phyloP scores from a whole-genome alignment of 2,888 invertebrate species.

The Uloborus plumipes region DNA sequence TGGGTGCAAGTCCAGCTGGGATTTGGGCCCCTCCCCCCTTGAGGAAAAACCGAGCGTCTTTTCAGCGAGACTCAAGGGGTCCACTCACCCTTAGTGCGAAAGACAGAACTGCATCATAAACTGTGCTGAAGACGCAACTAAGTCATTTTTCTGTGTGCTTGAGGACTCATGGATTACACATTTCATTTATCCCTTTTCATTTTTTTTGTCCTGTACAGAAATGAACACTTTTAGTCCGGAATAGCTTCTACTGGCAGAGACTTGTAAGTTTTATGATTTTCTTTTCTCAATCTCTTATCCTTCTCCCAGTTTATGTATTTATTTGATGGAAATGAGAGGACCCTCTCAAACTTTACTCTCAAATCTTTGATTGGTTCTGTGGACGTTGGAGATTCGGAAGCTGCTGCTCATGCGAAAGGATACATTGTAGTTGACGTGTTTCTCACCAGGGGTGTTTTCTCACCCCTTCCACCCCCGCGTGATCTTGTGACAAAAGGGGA shows the following conservation, averaged over 20 bases:
- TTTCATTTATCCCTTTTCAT: constrained; percentile 6
- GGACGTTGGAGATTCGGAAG: constrained; percentile 1
- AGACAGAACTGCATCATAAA: constrained; percentile 16
- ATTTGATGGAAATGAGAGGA: not conserved
- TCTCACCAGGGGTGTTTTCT: not conserved
- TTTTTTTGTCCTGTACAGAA: constrained; percentile 36
- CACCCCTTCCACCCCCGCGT: not conserved
- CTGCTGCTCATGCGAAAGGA: not conserved
- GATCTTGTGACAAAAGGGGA: not conserved
- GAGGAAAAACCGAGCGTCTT: constrained; percentile 40
- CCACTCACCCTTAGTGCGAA: constrained; percentile 26
- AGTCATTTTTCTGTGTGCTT: constrained; percentile 52
- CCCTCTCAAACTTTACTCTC: not conserved
- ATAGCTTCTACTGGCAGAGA: constrained; percentile 20
- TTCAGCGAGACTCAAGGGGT: constrained; percentile 38
- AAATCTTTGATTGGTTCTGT: too few species aligned
- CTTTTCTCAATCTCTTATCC: not conserved
- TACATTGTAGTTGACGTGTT: not conserved
- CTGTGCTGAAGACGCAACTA: constrained; percentile 51
- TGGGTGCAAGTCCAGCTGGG: constrained; percentile 60
- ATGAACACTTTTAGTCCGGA: constrained; percentile 21
- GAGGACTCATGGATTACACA: constrained; percentile 19
- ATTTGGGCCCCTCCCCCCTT: constrained; percentile 17
- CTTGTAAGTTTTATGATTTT: constrained; percentile 36
- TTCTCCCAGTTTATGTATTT: constrained; percentile 13